Base-by-base conservation (phyloP, 2,113 vertebrate species). In the Mirounga angustirostris region DNA sequence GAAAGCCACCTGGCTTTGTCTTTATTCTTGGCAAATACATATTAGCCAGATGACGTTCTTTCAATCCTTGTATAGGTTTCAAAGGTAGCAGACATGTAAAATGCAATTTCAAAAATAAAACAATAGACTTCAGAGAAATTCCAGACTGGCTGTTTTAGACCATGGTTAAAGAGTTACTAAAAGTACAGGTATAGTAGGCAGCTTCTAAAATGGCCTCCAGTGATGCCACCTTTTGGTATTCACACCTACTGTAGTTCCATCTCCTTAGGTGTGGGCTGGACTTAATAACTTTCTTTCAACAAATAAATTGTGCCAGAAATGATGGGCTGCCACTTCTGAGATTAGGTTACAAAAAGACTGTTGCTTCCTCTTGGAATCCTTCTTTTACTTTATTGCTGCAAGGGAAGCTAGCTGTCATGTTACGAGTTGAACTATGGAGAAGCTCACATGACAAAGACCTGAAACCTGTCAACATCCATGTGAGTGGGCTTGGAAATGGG, bases 301-400 rank as follows among this genome's bases (percentile, higher is more conserved):
- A 86, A 82, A 93, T 36, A 65, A 79, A 95, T 54, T 46, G 46
- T 40, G 58, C 8, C 71, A 74, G 26, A 92, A 89, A 33, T 89
- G 7, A 58, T 80, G 56, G 33, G 28, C 46, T 80, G 79, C 11
- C 16, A 33, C 56, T 67, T 79, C 26, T 88, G 30, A 61, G 13
- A 91, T 82, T 63, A 91, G n/a, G 18, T 84, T 84, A 87, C 50
- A 93, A 22, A 96, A 94, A 94, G 22, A 59, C 56, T 24, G 7
- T 43, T 74, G n/a, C 56, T 89, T 97, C 24, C 22, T 43, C 15
- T 89, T n/a, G 16, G 33, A 40, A 16, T 79, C n/a, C 56, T 50
- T 79, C 40, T 30, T 96, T 67, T 21, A 43, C 12, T 56, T 13
- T 67, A 85, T 78, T 82, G 52, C 58, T 54, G 33, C 33, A 54